Conservation (phyloP, 2,797 vertebrate species). For the Sorex maritimensis region DNA sequence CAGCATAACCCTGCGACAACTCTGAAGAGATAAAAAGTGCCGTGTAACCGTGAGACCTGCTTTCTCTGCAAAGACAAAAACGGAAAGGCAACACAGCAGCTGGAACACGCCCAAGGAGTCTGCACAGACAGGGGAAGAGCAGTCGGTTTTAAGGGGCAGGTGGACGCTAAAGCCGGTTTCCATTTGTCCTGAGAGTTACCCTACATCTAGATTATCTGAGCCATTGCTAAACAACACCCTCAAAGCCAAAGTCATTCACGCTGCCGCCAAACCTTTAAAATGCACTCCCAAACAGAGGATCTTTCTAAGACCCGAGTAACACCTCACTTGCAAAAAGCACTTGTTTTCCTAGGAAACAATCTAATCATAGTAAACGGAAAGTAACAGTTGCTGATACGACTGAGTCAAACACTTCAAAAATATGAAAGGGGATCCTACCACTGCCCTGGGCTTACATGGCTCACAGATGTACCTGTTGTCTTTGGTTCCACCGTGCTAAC, state of each 20-base stretch:
- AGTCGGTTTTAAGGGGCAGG: conserved; percentile 5
- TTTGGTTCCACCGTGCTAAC: neutral
- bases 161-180: neutral
- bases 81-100: neutral
- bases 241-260: neutral
- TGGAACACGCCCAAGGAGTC: neutral
- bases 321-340: neutral
- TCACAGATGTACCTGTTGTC: neutral
- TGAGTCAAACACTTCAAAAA: neutral
- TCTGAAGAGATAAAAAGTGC: neutral
- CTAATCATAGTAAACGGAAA: conserved; percentile 1
- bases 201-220: neutral
- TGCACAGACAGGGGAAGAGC: neutral
- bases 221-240: neutral
- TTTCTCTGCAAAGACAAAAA: neutral
- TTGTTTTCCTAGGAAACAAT: conserved; percentile 60
- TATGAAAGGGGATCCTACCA: too few relatives aligned
- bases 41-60: neutral
- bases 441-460: too few relatives aligned
- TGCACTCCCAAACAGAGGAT: neutral
- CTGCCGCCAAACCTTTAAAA: neutral
- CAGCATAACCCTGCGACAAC: neutral
- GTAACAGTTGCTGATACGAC: neutral
- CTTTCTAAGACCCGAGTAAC: neutral
- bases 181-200: neutral